Evolutionary conservation across 2,113 vertebrate species (phyloP).

Genomic region (Nematolebias whitei): DNA sequence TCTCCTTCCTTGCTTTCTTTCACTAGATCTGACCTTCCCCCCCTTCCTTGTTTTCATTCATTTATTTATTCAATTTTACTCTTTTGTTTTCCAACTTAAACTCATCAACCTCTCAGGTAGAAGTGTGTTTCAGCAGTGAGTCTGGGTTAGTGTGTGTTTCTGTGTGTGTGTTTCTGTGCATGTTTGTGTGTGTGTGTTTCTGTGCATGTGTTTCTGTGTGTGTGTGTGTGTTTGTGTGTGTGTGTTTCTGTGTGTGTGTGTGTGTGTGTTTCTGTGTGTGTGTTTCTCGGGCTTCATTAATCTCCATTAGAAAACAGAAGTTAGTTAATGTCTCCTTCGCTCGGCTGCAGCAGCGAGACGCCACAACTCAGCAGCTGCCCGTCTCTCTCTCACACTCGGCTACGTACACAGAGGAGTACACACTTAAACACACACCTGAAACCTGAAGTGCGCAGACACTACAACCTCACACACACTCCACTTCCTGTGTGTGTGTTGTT

Average conservation of each 20-base stretch:
- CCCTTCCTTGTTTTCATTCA: not conserved
- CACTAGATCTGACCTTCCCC: too few relatives aligned
- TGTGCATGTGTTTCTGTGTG: too few relatives aligned
- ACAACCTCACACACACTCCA: constrained; percentile 2
- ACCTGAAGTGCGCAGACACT: too few relatives aligned
- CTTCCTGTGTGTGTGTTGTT: constrained; percentile 1
- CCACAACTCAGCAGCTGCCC: constrained; percentile 56
- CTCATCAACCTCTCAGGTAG: constrained; percentile 17
- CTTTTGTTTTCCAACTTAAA: constrained; percentile 8
- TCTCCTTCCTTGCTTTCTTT: too few relatives aligned
- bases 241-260: not conserved
- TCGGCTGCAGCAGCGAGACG: constrained; percentile 65
- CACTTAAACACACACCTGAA: too few relatives aligned
- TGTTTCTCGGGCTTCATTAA: constrained; percentile 76
- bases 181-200: too few relatives aligned
- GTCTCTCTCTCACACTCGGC: constrained; percentile 20
- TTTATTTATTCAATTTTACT: not conserved
- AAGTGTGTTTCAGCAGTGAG: not conserved
- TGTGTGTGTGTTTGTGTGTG: too few relatives aligned
- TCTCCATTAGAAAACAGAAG: constrained; percentile 85
- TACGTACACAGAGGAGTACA: constrained; percentile 15
- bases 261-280: constrained; percentile 32
- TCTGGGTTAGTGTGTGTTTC: too few relatives aligned
- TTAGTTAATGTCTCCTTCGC: constrained; percentile 81
- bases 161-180: too few relatives aligned